Conservation (phyloP, 2,888 invertebrate species). For the Brachyptera putata region DNA sequence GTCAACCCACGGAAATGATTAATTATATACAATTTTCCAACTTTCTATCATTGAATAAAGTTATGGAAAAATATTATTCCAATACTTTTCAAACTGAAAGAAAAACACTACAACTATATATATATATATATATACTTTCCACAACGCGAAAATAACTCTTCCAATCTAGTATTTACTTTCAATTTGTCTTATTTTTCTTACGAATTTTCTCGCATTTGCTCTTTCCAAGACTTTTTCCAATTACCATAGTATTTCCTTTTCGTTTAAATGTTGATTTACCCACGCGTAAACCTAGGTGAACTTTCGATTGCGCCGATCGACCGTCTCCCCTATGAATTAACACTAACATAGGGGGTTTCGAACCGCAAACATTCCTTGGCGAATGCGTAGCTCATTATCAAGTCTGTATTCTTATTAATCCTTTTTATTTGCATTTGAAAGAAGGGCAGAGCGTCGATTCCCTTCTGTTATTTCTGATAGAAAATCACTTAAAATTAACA, state of each 20-base stretch:
- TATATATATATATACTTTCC: no score
- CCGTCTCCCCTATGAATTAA: background rate
- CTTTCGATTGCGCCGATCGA: no score
- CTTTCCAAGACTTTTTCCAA: background rate
- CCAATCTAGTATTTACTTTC: slow-evolving; percentile 21
- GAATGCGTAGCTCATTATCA: slow-evolving; percentile 7
- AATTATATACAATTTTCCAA: no score
- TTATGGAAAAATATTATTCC: no score
- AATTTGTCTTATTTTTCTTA: slow-evolving; percentile 19
- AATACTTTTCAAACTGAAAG: no score
- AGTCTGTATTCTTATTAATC: slow-evolving; percentile 25
- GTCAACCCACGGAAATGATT: no score
- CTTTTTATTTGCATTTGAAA: slow-evolving; percentile 14
- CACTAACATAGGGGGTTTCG: background rate
- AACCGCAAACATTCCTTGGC: background rate
- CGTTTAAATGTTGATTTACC: slow-evolving; percentile 16
- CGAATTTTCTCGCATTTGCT: background rate
- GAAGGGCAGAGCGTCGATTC: background rate
- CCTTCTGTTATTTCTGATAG: slow-evolving; percentile 29
- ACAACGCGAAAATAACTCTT: no score
- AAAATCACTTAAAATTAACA: slow-evolving; percentile 15
- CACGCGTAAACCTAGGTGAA: no score
- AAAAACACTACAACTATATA: no score
- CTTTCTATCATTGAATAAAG: no score
- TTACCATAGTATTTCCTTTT: slow-evolving; percentile 13